Conservation (phyloP, 2,888 invertebrate species). For the Phania funesta region DNA sequence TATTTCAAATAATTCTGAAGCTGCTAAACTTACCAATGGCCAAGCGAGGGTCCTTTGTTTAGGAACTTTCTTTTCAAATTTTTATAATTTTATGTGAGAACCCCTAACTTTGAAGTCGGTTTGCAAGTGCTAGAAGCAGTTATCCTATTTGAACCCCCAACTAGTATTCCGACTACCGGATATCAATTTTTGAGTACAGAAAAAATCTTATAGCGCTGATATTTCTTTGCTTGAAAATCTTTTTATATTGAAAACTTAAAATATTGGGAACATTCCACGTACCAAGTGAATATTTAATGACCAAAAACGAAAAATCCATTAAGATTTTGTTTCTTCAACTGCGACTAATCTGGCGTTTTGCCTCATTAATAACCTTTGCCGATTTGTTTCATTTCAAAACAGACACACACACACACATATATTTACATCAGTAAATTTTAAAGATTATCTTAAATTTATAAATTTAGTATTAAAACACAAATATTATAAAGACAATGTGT, state of each 20-base stretch:
- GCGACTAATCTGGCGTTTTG: slow-evolving; percentile 43
- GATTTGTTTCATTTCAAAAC: slow-evolving; percentile 30
- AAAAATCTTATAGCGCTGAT: no score
- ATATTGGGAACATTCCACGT: slow-evolving; percentile 30
- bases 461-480: slow-evolving; percentile 17
- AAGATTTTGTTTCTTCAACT: slow-evolving; percentile 31
- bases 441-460: not conserved
- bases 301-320: slow-evolving; percentile 43
- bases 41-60: no score
- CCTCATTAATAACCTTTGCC: slow-evolving; percentile 51
- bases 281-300: slow-evolving; percentile 33
- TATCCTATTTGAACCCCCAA: no score
- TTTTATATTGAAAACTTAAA: not conserved
- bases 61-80: no score
- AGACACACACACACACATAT: not conserved
- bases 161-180: no score
- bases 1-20: no score
- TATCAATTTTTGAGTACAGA: no score
- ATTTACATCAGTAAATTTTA: not conserved
- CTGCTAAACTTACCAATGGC: no score
- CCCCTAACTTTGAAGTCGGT: no score
- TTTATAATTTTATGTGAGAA: no score
- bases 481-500: slow-evolving; percentile 48
- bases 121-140: no score
- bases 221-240: not conserved